Conservation (phyloP, 2,888 invertebrate species). For the Caradrina clavipalpis region DNA sequence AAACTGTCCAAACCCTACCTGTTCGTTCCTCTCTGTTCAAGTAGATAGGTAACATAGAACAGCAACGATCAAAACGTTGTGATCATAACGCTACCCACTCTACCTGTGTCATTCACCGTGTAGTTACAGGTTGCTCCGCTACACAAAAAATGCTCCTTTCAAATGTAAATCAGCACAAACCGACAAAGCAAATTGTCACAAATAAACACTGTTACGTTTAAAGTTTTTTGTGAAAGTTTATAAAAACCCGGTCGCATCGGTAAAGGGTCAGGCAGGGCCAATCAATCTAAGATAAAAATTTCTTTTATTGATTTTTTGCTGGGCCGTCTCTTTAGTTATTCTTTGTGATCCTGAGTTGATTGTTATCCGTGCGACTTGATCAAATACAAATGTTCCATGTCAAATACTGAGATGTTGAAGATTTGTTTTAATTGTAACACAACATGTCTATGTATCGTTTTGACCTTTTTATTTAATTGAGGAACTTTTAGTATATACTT, state of each 20-base stretch:
- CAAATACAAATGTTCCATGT: constrained; percentile 77
- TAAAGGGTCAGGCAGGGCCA: constrained; percentile 88
- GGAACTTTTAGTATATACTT: not conserved
- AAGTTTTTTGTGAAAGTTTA: constrained; percentile 86
- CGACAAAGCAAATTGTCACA: constrained; percentile 91
- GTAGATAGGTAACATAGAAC: constrained; percentile 12
- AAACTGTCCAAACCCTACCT: not conserved
- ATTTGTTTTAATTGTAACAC: constrained; percentile 57
- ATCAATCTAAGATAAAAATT: constrained; percentile 90
- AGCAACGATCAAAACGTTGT: constrained; percentile 75
- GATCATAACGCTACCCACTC: constrained; percentile 69
- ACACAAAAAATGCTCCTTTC: constrained; percentile 84
- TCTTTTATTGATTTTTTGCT: constrained; percentile 86
- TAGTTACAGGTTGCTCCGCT: constrained; percentile 87
- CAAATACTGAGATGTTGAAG: constrained; percentile 47
- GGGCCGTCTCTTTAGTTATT: constrained; percentile 71
- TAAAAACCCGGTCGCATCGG: constrained; percentile 85
- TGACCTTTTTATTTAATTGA: constrained; percentile 7
- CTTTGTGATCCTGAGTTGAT: constrained; percentile 81
- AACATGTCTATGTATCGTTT: constrained; percentile 9
- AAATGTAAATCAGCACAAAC: constrained; percentile 90
- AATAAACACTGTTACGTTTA: constrained; percentile 90
- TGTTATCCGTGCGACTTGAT: constrained; percentile 84
- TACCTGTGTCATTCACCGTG: constrained; percentile 89
- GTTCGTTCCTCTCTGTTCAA: constrained; percentile 2